phyloP scores from a whole-genome alignment of 2,888 invertebrate species.

The Drosophila testacea region DNA sequence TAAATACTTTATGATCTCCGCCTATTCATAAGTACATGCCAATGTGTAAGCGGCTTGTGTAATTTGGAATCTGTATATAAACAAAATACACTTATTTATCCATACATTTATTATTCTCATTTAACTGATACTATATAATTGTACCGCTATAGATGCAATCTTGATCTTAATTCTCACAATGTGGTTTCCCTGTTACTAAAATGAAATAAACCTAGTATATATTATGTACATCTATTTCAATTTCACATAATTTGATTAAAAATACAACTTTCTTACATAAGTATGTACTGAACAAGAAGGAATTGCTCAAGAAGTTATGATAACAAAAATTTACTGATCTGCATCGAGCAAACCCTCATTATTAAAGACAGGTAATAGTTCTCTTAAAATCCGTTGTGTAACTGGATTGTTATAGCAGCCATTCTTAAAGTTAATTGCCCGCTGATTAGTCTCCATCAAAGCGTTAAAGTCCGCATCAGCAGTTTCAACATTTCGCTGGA shows the following conservation, averaged over 20 bases:
- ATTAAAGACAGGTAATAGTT: constrained; percentile 81
- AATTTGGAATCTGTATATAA: no score
- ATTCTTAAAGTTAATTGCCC: constrained; percentile 77
- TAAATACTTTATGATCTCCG: no score
- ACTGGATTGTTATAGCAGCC: constrained; percentile 79
- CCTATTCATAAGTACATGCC: no score
- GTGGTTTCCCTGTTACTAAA: no score
- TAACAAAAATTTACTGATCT: constrained; percentile 59
- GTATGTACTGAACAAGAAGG: not conserved
- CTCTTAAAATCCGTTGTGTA: constrained; percentile 72
- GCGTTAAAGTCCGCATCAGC: constrained; percentile 84
- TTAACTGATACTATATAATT: no score
- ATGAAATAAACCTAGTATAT: not conserved
- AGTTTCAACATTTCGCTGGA: constrained; percentile 81
- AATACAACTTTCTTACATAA: not conserved
- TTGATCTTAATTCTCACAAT: no score
- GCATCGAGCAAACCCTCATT: constrained; percentile 81
- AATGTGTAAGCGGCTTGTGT: no score
- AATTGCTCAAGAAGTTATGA: constrained; percentile 4
- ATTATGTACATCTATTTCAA: not conserved
- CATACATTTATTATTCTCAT: no score
- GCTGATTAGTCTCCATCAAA: constrained; percentile 78
- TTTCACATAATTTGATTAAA: not conserved
- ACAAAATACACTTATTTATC: no score
- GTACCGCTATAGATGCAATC: no score